A percentile compares a stretch with the other conserved stretches of the same genome.
Conservation (phyloP, 2,888 invertebrate genomes). For the Eilema caniola region DNA sequence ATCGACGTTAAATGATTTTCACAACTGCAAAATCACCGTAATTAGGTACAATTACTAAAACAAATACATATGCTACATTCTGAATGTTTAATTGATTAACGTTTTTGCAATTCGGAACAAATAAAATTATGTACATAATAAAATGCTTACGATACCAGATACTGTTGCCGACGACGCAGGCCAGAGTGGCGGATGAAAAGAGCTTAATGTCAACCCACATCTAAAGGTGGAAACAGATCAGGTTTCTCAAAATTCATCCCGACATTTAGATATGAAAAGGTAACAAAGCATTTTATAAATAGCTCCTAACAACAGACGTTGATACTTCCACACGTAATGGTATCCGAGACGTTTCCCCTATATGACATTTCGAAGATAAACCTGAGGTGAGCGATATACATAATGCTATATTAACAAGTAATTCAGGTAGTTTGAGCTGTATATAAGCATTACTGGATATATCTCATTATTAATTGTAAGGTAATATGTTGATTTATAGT, state of each 20-base stretch:
- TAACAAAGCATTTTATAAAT: slow-evolving; percentile 17
- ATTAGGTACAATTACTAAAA: no score
- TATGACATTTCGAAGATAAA: no score
- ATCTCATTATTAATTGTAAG: no score
- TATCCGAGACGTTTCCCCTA: neutral
- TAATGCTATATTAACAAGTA: neutral
- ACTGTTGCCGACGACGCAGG: neutral
- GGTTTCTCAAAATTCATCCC: slow-evolving; percentile 13
- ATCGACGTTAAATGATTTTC: no score
- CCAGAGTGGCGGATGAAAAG: slow-evolving; percentile 14
- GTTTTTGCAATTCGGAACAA: neutral
- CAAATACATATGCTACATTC: no score
- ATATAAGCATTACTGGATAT: no score
- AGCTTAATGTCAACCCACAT: slow-evolving; percentile 25
- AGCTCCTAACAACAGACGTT: slow-evolving; percentile 9
- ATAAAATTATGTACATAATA: neutral
- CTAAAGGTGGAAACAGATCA: slow-evolving; percentile 10
- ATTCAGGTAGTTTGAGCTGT: neutral
- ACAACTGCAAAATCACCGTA: no score
- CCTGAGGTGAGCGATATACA: no score
- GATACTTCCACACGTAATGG: neutral
- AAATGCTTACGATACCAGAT: neutral
- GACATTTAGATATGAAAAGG: slow-evolving; percentile 15
- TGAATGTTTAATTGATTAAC: neutral
- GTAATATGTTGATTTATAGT: no score